Evolutionary conservation across 2,888 invertebrate genomes (phyloP).

Genomic region (Pristionchus maxplancki): DNA sequence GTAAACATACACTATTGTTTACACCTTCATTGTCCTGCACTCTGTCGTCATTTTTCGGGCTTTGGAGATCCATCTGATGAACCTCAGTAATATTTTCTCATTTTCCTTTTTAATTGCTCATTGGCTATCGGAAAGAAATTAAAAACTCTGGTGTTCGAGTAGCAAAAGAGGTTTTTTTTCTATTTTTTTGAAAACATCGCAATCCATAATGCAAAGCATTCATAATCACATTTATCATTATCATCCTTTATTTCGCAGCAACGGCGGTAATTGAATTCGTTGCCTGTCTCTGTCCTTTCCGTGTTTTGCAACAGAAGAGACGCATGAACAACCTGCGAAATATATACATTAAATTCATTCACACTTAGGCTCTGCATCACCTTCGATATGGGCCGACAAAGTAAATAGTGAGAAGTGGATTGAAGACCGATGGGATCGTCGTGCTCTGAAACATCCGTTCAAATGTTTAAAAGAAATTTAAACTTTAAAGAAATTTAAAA

Average conservation of each 20-base stretch:
- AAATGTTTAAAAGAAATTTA: neutral
- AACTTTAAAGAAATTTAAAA: too few relatives aligned
- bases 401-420: conserved; percentile 7
- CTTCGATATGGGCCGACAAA: conserved; percentile 29
- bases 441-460: neutral
- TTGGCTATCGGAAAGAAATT: too few relatives aligned
- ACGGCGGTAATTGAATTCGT: neutral
- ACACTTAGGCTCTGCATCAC: neutral
- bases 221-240: neutral
- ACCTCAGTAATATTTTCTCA: too few relatives aligned
- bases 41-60: too few relatives aligned
- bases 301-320: neutral
- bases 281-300: neutral
- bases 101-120: too few relatives aligned
- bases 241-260: neutral
- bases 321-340: neutral
- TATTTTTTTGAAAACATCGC: too few relatives aligned
- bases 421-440: conserved; percentile 18
- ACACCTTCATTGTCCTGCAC: too few relatives aligned
- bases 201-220: too few relatives aligned
- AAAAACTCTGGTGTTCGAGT: too few relatives aligned
- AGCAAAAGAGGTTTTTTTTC: too few relatives aligned
- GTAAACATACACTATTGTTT: neutral
- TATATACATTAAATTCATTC: neutral
- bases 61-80: too few relatives aligned